A percentile compares a stretch with the other conserved stretches of the same genome.
These are phyloP conservation scores for Sitobion miscanthi DNA, from an alignment of 1,140 invertebrate species.

Conservation along the genomic window DNA sequence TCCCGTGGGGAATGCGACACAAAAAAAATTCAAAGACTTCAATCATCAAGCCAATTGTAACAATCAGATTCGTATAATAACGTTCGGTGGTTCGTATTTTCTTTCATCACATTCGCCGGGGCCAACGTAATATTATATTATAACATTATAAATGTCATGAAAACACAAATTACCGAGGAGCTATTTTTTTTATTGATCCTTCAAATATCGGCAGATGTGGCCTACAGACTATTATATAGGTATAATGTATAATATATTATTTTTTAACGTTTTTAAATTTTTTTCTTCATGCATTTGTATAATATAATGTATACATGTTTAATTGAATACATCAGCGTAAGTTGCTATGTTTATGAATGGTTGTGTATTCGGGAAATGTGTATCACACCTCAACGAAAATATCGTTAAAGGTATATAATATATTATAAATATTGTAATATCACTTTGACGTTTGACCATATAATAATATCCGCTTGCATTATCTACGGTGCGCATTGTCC, in stretches of 20 bases:
- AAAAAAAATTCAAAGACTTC: background rate
- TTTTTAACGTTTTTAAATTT: background rate
- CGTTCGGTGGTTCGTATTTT: background rate
- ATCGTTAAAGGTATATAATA: background rate
- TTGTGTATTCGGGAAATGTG: background rate
- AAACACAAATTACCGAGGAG: background rate
- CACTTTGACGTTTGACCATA: background rate
- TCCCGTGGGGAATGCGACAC: background rate
- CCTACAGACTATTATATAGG: background rate
- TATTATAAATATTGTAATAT: background rate
- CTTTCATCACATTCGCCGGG: background rate
- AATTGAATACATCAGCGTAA: background rate
- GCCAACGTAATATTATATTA: background rate
- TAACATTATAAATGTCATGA: background rate
- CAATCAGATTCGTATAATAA: background rate
- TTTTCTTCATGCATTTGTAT: too few species aligned
- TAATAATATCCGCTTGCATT: background rate
- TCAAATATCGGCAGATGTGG: background rate
- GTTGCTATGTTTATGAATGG: background rate
- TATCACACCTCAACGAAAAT: background rate
- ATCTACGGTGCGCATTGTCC: background rate
- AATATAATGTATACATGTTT: too few species aligned
- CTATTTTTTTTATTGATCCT: background rate
- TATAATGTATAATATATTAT: background rate
- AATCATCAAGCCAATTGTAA: background rate